Percentiles rank a stretch among this genome's conserved stretches.
Evolutionary conservation across 2,113 vertebrate species (phyloP).

Genomic region (Progne subis): DNA sequence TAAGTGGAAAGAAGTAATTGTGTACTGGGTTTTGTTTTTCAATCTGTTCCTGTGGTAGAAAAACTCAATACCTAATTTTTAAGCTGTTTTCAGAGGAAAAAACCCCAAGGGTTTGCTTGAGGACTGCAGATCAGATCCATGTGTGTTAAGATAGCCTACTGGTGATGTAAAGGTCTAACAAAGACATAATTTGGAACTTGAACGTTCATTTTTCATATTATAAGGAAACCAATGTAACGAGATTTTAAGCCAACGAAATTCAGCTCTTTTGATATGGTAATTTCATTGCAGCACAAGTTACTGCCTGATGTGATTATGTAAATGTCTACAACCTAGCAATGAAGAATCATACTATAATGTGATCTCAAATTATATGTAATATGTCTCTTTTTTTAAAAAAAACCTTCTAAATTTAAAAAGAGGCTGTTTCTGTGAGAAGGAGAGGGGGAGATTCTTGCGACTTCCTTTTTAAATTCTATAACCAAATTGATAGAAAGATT

Average conservation of each 20-base stretch:
- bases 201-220: neutral
- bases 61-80: neutral
- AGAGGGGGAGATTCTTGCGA: neutral
- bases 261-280: conserved; percentile 10
- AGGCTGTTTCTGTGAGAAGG: neutral
- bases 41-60: neutral
- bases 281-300: conserved; percentile 1
- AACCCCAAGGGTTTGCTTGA: neutral
- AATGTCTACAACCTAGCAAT: neutral
- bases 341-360: neutral
- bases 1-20: neutral
- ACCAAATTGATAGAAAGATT: neutral
- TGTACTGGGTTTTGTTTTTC: neutral
- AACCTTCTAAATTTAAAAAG: neutral
- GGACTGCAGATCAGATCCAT: neutral
- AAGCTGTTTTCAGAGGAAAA: neutral
- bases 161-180: neutral
- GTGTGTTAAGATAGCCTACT: neutral
- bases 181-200: neutral
- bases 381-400: neutral
- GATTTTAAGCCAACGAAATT: conserved; percentile 1
- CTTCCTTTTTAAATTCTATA: neutral
- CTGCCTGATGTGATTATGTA: conserved; percentile 28
- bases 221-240: neutral
- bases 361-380: neutral